These are phyloP conservation scores for Calliopum simillimum DNA, from an alignment of 2,888 invertebrate genomes.

Conservation along the genomic window DNA sequence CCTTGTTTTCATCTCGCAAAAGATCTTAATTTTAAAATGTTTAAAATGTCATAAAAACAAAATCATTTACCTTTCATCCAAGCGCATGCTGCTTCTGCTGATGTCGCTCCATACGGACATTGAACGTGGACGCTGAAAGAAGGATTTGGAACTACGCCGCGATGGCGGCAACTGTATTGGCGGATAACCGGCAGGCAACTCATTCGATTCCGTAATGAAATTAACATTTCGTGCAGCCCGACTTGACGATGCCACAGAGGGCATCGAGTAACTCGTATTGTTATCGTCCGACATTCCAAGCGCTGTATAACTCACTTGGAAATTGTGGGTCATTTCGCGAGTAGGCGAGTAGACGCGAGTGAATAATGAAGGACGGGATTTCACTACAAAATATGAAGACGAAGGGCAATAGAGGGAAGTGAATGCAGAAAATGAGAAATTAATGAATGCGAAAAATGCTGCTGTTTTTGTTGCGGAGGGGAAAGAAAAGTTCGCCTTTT, in stretches of 20 bases:
- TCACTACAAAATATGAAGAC: background rate
- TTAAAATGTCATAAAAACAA: background rate
- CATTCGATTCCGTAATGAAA: slow-evolving; percentile 62
- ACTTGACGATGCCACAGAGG: slow-evolving; percentile 60
- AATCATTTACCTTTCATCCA: slow-evolving; percentile 68
- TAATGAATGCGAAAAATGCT: background rate
- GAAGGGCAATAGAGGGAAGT: background rate
- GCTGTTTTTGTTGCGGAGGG: background rate
- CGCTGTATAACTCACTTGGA: slow-evolving; percentile 67
- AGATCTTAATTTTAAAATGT: background rate
- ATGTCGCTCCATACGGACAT: slow-evolving; percentile 92
- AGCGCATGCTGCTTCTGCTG: slow-evolving; percentile 84
- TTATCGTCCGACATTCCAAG: slow-evolving; percentile 68
- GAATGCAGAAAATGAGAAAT: background rate
- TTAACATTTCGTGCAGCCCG: slow-evolving; percentile 63
- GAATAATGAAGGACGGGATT: background rate
- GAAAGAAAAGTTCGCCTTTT: background rate
- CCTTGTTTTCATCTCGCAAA: too few relatives aligned
- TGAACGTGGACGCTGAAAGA: slow-evolving; percentile 74
- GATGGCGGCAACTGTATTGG: slow-evolving; percentile 57
- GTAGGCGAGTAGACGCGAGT: background rate
- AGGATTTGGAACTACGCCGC: slow-evolving; percentile 64
- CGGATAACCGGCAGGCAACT: slow-evolving; percentile 54
- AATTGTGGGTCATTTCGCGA: slow-evolving; percentile 64
- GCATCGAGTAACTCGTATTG: slow-evolving; percentile 64